Conservation (phyloP, 2,797 vertebrate species). For the Alauda arvensis region DNA sequence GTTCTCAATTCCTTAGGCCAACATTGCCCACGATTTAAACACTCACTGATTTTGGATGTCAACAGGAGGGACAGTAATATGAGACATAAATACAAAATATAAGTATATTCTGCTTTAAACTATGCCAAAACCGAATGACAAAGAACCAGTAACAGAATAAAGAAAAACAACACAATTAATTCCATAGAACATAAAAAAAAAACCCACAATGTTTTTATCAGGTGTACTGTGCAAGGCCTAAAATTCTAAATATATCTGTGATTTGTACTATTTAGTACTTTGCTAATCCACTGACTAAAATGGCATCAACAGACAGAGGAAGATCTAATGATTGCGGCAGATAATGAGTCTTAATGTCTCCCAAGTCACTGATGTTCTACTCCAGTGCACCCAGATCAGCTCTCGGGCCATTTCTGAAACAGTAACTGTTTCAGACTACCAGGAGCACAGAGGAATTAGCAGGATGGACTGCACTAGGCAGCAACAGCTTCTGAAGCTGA, state of each 20-base stretch:
- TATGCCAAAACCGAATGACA: background rate
- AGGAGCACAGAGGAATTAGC: background rate
- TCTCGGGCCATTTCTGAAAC: background rate
- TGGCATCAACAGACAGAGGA: background rate
- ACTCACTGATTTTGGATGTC: background rate
- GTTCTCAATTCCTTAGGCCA: background rate
- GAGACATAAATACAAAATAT: background rate
- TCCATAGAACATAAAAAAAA: background rate
- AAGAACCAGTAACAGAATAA: background rate
- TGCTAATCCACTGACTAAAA: background rate
- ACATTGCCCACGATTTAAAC: background rate
- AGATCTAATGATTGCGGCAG: background rate
- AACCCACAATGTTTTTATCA: rapidly evolving
- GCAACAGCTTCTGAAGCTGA: background rate
- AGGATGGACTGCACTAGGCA: background rate
- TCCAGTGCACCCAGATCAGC: background rate
- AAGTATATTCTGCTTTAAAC: background rate
- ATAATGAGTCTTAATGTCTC: background rate
- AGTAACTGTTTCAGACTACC: background rate
- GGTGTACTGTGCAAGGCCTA: background rate
- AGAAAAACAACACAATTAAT: background rate
- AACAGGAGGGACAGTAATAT: background rate
- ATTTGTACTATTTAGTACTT: background rate
- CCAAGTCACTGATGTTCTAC: background rate
- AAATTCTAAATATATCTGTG: background rate